These are phyloP conservation scores for Chrysogorgia sp. DNA, from an alignment of 92 coral and sea anemone genomes.

Conservation along the genomic window DNA sequence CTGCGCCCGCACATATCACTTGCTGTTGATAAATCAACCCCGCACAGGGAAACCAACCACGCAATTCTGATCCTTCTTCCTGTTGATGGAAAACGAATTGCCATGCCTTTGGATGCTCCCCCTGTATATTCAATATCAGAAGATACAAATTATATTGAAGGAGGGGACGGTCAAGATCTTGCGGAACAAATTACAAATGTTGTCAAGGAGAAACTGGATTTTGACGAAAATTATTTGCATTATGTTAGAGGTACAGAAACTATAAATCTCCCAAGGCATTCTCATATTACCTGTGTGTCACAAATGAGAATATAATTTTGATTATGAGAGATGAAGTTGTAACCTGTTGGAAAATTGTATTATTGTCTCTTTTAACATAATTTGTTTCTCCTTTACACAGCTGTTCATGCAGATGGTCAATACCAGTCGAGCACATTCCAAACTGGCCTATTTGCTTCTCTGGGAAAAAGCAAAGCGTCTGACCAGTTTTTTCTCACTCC, in stretches of 20 bases:
- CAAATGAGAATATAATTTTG: not conserved
- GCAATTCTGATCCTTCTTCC: conserved; percentile 4
- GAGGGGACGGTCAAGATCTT: conserved; percentile 26
- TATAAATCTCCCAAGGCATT: not conserved
- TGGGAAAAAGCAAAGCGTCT: conserved; percentile 1
- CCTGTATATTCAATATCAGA: conserved; percentile 19
- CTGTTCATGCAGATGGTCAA: conserved; percentile 27
- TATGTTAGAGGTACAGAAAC: conserved; percentile 30
- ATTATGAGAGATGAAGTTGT: not conserved
- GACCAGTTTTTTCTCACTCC: conserved; percentile 26
- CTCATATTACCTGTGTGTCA: not conserved
- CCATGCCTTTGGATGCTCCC: conserved; percentile 30
- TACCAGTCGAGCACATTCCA: conserved; percentile 33
- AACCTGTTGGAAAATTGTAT: not conserved
- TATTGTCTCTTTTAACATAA: not conserved
- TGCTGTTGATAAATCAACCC: conserved; percentile 25
- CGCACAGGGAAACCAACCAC: conserved; percentile 30
- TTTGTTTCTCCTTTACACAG: not conserved
- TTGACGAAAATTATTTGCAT: conserved; percentile 22
- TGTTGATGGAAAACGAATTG: conserved; percentile 1
- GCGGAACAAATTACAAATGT: conserved; percentile 15
- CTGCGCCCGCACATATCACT: conserved; percentile 22
- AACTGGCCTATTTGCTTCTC: conserved; percentile 1
- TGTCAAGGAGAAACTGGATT: conserved; percentile 23
- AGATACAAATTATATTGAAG: conserved; percentile 25